Base-by-base conservation (phyloP, 2,888 invertebrate genomes). In the Tiphia femorata region DNA sequence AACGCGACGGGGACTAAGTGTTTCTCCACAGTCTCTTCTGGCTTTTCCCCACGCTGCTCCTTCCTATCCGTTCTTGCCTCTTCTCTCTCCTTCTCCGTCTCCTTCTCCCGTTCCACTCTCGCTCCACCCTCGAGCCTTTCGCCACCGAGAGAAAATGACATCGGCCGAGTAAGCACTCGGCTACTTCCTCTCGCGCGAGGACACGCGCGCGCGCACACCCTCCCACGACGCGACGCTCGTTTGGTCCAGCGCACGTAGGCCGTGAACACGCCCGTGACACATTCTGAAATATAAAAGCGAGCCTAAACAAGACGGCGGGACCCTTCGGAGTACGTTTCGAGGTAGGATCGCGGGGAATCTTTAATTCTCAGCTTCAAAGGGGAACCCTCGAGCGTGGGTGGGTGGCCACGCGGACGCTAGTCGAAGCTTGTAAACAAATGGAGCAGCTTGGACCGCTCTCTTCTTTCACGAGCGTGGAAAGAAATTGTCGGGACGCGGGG, bases 1-100 rank as follows among this genome's bases (percentile, higher is more conserved):
- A 73, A 71, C 64, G 60, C 60, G 73, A 68, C 67, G 61, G 59
- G 68, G 68, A 64, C 75, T 75, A 73, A 78, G 77, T 77, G 76
- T 75, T 76, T 70, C 69, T 70, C 64, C 61, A 56, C 62, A 53
- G 65, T 64, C 55, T 51, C 58, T 53, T 61, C 58, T 62, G 44
- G 51, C 58, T 59, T 52, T 66, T 44, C 48, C 51, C 49, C 44
- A 46, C 29, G 21, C 12, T 23, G 27, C 42, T 40, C 48, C 47
- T 57, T 49, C 37, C 53, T 44, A 49, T 58, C 55, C 48, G 50
- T 40, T 43, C 29, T 33, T 23, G 10, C 8, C 38, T 16, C 0
- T 21, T 33, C 38, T 29, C 29, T 8, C 41, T 40, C 49, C 48
- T 60, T 48, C 38, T 58, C 38, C 57, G 44, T 56, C 55, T 30